phyloP scores from a whole-genome alignment of 1,140 invertebrate species.

The Temnothorax curvispinosus region DNA sequence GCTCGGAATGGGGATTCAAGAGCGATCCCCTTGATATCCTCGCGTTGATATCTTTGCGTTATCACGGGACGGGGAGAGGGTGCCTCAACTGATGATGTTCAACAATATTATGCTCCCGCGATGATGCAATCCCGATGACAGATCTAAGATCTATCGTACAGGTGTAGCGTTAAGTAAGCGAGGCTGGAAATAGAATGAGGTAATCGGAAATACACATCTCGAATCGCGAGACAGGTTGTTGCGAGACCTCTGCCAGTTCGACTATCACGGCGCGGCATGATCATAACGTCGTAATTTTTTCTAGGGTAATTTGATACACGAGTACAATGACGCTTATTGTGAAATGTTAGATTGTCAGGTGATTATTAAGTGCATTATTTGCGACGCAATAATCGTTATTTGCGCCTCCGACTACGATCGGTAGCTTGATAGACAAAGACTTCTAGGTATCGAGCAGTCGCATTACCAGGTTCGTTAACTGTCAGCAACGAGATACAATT shows the following conservation, averaged over 20 bases:
- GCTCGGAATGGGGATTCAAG: not conserved
- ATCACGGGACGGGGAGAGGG: not conserved
- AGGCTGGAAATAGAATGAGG: constrained; percentile 4
- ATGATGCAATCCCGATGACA: not conserved
- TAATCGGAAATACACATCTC: constrained; percentile 29
- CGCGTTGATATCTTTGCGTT: not conserved
- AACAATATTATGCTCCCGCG: not conserved
- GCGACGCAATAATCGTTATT: not conserved
- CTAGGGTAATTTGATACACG: not conserved
- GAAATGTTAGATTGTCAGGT: not conserved
- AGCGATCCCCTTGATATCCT: no score
- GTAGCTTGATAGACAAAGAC: not conserved
- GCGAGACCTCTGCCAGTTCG: not conserved
- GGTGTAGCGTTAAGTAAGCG: constrained; percentile 12
- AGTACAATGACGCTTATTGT: not conserved
- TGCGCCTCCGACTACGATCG: not conserved
- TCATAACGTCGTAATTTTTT: constrained; percentile 30
- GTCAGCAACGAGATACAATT: not conserved
- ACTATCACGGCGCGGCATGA: not conserved
- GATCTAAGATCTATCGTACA: not conserved
- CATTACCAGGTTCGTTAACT: not conserved
- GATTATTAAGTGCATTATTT: not conserved
- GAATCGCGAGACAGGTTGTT: constrained; percentile 16
- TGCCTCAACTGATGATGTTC: not conserved
- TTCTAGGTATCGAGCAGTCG: not conserved